Evolutionary conservation across 2,113 vertebrate species (phyloP).

Genomic region (Oenanthe oenanthe): DNA sequence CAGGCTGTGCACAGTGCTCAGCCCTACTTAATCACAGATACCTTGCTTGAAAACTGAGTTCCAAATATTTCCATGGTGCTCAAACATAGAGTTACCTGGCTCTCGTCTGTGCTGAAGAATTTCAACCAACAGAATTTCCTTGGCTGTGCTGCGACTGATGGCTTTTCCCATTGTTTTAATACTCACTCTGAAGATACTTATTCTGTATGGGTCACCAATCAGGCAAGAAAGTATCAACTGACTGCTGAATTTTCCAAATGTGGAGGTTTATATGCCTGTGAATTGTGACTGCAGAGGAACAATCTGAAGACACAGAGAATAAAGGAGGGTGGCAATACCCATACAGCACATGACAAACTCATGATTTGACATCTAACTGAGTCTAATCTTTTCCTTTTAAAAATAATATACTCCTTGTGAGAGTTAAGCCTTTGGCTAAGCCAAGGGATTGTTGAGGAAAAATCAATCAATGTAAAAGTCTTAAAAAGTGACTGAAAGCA

Average conservation of each 20-base stretch:
- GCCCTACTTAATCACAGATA: slow-evolving; percentile 42
- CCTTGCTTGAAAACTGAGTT: neutral
- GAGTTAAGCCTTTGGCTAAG: neutral
- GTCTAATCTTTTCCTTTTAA: neutral
- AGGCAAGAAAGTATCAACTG: neutral
- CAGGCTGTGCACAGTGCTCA: slow-evolving; percentile 15
- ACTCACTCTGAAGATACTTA: neutral
- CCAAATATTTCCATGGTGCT: slow-evolving; percentile 42
- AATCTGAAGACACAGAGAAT: neutral
- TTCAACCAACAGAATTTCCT: slow-evolving; percentile 35
- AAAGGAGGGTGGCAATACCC: neutral
- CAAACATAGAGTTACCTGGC: slow-evolving; percentile 17
- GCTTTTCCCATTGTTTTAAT: slow-evolving; percentile 48
- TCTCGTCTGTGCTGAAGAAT: neutral
- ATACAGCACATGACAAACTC: neutral
- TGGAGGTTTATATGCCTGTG: neutral
- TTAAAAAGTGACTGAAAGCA: neutral
- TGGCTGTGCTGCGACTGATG: neutral
- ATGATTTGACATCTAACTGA: neutral
- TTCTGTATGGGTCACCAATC: neutral
- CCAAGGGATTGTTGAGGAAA: neutral
- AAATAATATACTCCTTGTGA: neutral
- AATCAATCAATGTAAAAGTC: neutral
- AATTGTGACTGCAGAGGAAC: neutral
- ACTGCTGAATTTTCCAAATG: slow-evolving; percentile 7